Conservation (phyloP, 1,140 invertebrate genomes). For the Temnothorax curvispinosus region DNA sequence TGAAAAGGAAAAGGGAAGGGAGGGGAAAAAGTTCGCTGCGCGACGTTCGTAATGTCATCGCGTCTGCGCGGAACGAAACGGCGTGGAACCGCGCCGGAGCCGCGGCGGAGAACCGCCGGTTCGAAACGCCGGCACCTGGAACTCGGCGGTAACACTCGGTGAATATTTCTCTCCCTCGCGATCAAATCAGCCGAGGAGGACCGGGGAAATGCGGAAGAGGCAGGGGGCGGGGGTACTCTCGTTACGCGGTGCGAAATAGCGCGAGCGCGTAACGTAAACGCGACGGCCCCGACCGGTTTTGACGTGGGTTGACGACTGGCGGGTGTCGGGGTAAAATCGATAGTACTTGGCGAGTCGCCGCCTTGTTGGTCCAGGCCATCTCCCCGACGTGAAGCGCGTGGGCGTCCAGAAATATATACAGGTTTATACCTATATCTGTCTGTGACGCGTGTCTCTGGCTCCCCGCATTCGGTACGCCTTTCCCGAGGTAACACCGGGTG, state of each 20-base stretch:
- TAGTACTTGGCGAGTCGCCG: slow-evolving; percentile 61
- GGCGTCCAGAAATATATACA: slow-evolving; percentile 56
- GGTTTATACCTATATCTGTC: background rate
- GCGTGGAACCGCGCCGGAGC: background rate
- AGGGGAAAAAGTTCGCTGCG: background rate
- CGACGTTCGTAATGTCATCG: slow-evolving; percentile 22
- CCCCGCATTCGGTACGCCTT: background rate
- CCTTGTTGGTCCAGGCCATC: slow-evolving; percentile 60
- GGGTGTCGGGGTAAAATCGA: slow-evolving; percentile 56
- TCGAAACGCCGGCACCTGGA: background rate
- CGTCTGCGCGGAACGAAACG: slow-evolving; percentile 26
- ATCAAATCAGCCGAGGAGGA: background rate
- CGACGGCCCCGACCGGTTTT: slow-evolving; percentile 15
- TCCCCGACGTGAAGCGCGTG: slow-evolving; percentile 32
- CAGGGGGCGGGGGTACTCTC: background rate
- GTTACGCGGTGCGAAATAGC: slow-evolving; percentile 11
- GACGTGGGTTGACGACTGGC: slow-evolving; percentile 61
- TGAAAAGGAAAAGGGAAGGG: background rate
- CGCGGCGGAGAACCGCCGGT: background rate
- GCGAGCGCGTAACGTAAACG: slow-evolving; percentile 38
- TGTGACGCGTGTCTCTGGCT: background rate
- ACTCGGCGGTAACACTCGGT: background rate
- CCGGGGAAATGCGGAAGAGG: background rate
- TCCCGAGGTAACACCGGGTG: background rate
- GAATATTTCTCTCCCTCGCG: background rate